Conservation (phyloP, 2,797 vertebrate species). For the Artibeus jamaicensis region DNA sequence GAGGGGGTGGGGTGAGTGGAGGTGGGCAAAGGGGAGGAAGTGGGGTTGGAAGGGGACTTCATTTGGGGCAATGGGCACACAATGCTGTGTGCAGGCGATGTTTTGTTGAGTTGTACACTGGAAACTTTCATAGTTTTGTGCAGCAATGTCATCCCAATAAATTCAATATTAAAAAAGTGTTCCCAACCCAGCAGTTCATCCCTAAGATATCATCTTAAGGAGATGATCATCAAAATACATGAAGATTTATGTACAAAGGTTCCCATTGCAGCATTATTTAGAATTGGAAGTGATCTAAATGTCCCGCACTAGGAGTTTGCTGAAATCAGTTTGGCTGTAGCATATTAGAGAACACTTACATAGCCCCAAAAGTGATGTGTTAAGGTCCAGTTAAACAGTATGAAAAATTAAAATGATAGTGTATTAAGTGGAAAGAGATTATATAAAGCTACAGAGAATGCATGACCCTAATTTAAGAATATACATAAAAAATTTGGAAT, state of each 20-base stretch:
- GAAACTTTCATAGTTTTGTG: too few species aligned
- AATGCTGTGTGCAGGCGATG: too few species aligned
- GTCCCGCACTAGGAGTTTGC: background rate
- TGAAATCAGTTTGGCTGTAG: background rate
- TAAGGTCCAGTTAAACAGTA: background rate
- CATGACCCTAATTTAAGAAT: background rate
- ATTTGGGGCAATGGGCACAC: too few species aligned
- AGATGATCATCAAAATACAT: background rate
- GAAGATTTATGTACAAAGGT: background rate
- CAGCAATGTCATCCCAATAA: too few species aligned
- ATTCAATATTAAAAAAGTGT: background rate
- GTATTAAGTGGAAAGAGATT: background rate
- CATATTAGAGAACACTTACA: background rate
- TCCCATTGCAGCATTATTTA: background rate
- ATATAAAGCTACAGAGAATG: background rate
- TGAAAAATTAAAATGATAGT: background rate
- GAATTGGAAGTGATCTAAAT: background rate
- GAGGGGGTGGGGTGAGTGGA: too few species aligned
- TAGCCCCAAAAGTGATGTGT: background rate
- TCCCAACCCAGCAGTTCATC: background rate
- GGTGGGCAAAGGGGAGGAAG: too few species aligned
- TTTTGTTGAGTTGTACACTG: too few species aligned
- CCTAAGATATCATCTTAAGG: background rate
- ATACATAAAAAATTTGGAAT: background rate
- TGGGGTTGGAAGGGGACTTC: too few species aligned